Percentiles rank a stretch among this genome's conserved stretches.
Evolutionary conservation across 2,888 invertebrate genomes (phyloP).

Genomic region (Rotaria sp.): DNA sequence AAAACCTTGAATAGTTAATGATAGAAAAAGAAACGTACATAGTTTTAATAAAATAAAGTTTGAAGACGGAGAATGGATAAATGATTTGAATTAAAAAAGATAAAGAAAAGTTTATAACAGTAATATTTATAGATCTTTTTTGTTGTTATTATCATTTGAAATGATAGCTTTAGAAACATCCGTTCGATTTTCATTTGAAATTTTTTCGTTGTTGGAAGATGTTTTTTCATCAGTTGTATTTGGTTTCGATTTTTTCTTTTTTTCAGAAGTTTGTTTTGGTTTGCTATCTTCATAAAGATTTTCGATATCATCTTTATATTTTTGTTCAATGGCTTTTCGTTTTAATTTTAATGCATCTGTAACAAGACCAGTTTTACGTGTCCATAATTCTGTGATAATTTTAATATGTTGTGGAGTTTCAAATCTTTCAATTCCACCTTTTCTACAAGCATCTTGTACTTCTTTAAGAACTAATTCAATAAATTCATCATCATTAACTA

Average conservation of each 20-base stretch:
- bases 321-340: constrained; percentile 85
- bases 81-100: too few relatives aligned
- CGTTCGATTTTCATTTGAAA: too few relatives aligned
- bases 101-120: too few relatives aligned
- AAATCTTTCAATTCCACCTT: constrained; percentile 63
- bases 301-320: constrained; percentile 82
- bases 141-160: too few relatives aligned
- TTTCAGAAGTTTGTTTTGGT: neutral
- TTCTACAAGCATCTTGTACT: neutral
- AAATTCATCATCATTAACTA: neutral
- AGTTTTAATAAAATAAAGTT: too few relatives aligned
- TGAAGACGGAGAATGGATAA: too few relatives aligned
- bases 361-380: constrained; percentile 89
- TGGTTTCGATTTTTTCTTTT: neutral
- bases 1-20: too few relatives aligned
- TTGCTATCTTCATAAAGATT: constrained; percentile 72
- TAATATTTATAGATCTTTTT: too few relatives aligned
- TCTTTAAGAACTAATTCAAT: neutral
- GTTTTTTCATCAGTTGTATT: neutral
- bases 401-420: constrained; percentile 83
- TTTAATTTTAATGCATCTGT: constrained; percentile 97
- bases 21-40: too few relatives aligned
- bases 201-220: too few relatives aligned
- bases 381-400: constrained; percentile 85
- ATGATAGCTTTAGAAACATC: too few relatives aligned